Evolutionary conservation across 2,888 invertebrate species (phyloP).

Genomic region (Mycalesis mineus): DNA sequence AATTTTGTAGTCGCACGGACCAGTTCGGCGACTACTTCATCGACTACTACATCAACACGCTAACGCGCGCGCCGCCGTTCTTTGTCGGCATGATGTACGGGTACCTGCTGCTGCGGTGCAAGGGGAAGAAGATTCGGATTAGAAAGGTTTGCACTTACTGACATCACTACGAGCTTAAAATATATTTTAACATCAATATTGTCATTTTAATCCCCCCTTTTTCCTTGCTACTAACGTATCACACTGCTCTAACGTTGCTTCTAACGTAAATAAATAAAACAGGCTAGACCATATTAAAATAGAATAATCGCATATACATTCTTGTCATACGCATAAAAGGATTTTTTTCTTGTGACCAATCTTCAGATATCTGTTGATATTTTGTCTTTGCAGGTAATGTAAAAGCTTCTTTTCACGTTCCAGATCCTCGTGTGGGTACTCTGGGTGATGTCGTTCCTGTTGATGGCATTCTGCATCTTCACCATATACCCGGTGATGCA

Average conservation of each 20-base stretch:
- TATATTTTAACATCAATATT: too few relatives aligned
- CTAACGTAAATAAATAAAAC: too few relatives aligned
- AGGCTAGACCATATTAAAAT: too few relatives aligned
- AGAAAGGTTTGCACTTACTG: conserved; percentile 31
- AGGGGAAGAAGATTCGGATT: conserved; percentile 27
- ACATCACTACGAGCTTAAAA: too few relatives aligned
- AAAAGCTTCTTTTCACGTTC: not conserved
- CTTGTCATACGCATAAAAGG: too few relatives aligned
- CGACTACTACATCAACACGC: conserved; percentile 48
- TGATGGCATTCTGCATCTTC: conserved; percentile 28
- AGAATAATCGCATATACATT: too few relatives aligned
- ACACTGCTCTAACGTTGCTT: too few relatives aligned
- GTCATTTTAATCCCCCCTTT: too few relatives aligned
- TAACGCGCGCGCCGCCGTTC: conserved; percentile 47
- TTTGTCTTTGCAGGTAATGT: not conserved
- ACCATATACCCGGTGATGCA: conserved; percentile 33
- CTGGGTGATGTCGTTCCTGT: conserved; percentile 17
- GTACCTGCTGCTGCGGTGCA: conserved; percentile 58
- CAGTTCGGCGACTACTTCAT: conserved; percentile 30
- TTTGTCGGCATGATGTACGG: conserved; percentile 46
- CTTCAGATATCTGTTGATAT: too few relatives aligned
- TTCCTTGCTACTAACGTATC: too few relatives aligned
- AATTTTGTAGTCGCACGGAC: conserved; percentile 21
- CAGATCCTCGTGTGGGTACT: conserved; percentile 13
- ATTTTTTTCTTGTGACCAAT: too few relatives aligned